Evolutionary conservation across 2,113 vertebrate species (phyloP).

Genomic region (Myotis brandtii): DNA sequence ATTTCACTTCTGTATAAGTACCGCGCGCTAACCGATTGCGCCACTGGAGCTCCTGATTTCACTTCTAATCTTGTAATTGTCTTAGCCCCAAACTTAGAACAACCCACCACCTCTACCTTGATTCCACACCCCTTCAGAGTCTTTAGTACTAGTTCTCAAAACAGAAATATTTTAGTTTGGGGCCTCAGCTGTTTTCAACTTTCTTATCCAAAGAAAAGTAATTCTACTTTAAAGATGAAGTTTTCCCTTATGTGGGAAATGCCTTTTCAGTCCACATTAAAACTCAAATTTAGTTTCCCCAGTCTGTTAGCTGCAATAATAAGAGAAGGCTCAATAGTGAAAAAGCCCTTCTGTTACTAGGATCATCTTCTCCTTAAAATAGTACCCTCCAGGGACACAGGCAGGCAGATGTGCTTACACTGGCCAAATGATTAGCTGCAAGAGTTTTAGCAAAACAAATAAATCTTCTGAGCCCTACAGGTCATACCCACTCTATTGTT

Average conservation of each 20-base stretch:
- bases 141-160: slow-evolving; percentile 36
- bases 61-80: background rate
- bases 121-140: background rate
- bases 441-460: slow-evolving; percentile 64
- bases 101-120: background rate
- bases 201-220: slow-evolving; percentile 57
- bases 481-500: background rate
- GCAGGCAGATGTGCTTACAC: background rate
- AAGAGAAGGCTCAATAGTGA: background rate
- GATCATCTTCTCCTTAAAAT: slow-evolving; percentile 53
- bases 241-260: background rate
- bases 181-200: slow-evolving; percentile 2
- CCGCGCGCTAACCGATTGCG: too few species aligned
- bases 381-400: background rate
- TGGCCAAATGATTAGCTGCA: slow-evolving; percentile 32
- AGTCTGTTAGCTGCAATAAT: background rate
- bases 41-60: too few species aligned
- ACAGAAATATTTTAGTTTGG: slow-evolving; percentile 22
- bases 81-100: background rate
- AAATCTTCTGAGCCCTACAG: background rate
- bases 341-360: background rate
- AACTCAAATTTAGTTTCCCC: slow-evolving; percentile 32
- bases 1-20: background rate
- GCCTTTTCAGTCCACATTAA: background rate
- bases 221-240: slow-evolving; percentile 53